Evolutionary conservation across 2,888 invertebrate species (phyloP).

Genomic region (Homarus gammarus): DNA sequence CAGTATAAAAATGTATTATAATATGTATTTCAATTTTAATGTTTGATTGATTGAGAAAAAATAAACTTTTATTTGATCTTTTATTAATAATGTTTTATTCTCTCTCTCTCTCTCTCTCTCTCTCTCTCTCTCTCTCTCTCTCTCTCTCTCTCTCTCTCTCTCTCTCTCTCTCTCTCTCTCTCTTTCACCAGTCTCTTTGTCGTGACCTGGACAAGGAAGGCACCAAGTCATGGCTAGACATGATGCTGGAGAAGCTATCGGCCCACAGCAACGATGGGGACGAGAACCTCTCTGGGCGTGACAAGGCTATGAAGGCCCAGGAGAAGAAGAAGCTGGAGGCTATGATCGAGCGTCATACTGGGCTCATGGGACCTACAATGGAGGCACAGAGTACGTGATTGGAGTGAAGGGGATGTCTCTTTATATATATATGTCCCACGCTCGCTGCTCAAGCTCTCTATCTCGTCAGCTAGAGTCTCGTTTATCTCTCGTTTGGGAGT

Average conservation of each 20-base stretch:
- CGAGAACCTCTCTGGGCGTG: constrained; percentile 71
- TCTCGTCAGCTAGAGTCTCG: not conserved
- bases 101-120: not conserved
- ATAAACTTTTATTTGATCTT: too few relatives aligned
- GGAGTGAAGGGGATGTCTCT: not conserved
- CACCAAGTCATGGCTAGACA: constrained; percentile 76
- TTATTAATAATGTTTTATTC: not conserved
- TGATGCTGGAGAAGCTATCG: constrained; percentile 76
- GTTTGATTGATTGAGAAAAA: too few relatives aligned
- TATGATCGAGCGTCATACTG: constrained; percentile 75
- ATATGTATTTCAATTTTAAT: too few relatives aligned
- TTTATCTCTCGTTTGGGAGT: not conserved
- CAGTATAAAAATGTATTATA: too few relatives aligned
- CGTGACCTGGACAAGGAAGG: constrained; percentile 76
- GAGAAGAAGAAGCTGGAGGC: constrained; percentile 76
- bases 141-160: not conserved
- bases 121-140: not conserved
- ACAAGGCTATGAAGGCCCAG: constrained; percentile 75
- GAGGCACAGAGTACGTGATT: constrained; percentile 76
- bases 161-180: not conserved
- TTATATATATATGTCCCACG: not conserved
- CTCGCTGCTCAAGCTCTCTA: constrained; percentile 16
- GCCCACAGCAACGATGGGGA: constrained; percentile 74
- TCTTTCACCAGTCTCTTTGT: constrained; percentile 75
- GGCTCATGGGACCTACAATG: constrained; percentile 76